Evolutionary conservation across 2,888 invertebrate genomes (phyloP).

Genomic region (Nymphalis polychloros): DNA sequence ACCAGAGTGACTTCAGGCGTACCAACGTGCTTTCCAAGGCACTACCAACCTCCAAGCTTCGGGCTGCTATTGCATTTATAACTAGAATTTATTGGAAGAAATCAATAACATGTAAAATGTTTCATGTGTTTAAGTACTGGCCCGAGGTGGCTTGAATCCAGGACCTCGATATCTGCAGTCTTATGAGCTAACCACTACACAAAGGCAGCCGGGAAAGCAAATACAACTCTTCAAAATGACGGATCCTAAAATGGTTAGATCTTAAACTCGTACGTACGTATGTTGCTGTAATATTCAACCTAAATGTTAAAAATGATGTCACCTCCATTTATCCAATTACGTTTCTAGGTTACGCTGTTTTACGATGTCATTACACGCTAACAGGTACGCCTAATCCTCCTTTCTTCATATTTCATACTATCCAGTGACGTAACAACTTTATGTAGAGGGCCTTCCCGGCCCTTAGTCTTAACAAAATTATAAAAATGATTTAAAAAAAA

Average conservation of each 20-base stretch:
- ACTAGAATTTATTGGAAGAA: too few relatives aligned
- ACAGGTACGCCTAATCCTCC: slow-evolving; percentile 10
- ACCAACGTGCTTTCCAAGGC: too few relatives aligned
- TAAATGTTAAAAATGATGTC: slow-evolving; percentile 26
- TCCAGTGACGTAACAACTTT: not conserved
- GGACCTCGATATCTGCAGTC: too few relatives aligned
- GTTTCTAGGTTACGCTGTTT: slow-evolving; percentile 25
- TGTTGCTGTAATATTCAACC: slow-evolving; percentile 12
- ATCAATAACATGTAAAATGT: too few relatives aligned
- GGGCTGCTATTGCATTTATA: too few relatives aligned
- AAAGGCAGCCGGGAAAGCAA: not conserved
- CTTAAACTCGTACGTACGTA: not conserved
- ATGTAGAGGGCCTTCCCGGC: not conserved
- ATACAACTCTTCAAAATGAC: not conserved
- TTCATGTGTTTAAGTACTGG: too few relatives aligned
- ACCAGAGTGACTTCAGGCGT: too few relatives aligned
- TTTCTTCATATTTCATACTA: slow-evolving; percentile 9
- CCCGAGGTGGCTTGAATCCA: too few relatives aligned
- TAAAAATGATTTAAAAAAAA: not conserved
- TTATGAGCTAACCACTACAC: not conserved
- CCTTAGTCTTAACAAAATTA: not conserved
- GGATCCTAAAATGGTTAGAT: not conserved
- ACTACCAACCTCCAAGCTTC: too few relatives aligned
- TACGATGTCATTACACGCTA: slow-evolving; percentile 24
- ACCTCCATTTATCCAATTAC: slow-evolving; percentile 30